phyloP scores from a whole-genome alignment of 2,888 invertebrate genomes.

The Endomychus coccineus region DNA sequence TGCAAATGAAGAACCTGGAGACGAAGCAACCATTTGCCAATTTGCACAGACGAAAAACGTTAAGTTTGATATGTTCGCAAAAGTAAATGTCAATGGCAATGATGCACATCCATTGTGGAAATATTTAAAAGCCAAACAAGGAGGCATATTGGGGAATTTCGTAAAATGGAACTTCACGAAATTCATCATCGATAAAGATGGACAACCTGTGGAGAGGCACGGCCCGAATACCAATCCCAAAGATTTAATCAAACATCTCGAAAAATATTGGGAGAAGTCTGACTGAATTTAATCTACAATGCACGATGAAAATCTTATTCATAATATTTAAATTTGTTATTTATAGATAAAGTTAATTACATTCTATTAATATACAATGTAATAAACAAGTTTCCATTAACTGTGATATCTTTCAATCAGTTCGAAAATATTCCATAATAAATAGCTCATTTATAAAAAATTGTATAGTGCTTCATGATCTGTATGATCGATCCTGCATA shows the following conservation, averaged over 20 bases:
- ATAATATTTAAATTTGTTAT: too few relatives aligned
- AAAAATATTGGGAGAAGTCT: conserved; percentile 40
- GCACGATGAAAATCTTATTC: too few relatives aligned
- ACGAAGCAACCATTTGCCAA: conserved; percentile 55
- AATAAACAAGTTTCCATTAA: too few relatives aligned
- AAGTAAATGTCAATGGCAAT: conserved; percentile 63
- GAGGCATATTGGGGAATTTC: conserved; percentile 51
- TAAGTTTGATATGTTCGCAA: conserved; percentile 66
- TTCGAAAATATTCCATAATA: too few relatives aligned
- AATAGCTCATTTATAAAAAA: too few relatives aligned
- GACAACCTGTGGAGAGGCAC: conserved; percentile 58
- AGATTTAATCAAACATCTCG: conserved; percentile 34
- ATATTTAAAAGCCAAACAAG: conserved; percentile 51
- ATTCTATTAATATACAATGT: too few relatives aligned
- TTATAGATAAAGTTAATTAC: too few relatives aligned
- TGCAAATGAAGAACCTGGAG: conserved; percentile 62
- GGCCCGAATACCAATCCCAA: conserved; percentile 46
- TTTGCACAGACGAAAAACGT: conserved; percentile 57
- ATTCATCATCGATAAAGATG: conserved; percentile 68
- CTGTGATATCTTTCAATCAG: too few relatives aligned
- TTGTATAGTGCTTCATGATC: too few relatives aligned
- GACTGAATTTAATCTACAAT: too few relatives aligned
- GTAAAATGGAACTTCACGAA: conserved; percentile 90
- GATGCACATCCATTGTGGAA: conserved; percentile 56
- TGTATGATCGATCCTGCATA: too few relatives aligned